These are phyloP conservation scores for Cephus rjabovi DNA, from an alignment of 2,888 invertebrate species.

Conservation along the genomic window DNA sequence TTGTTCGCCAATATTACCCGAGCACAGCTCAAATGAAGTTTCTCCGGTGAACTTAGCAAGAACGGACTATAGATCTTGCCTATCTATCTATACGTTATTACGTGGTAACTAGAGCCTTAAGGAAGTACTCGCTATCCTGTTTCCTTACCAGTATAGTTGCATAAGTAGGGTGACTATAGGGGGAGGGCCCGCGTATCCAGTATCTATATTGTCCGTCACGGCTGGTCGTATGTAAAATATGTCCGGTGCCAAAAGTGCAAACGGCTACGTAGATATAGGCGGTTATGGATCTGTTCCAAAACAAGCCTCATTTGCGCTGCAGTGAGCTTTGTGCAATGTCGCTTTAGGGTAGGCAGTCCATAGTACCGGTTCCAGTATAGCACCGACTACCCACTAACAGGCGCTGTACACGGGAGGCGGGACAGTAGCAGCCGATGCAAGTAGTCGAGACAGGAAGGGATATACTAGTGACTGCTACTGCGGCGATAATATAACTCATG, in stretches of 20 bases:
- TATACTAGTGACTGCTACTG: constrained; percentile 16
- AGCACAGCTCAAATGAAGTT: background rate
- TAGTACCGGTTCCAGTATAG: background rate
- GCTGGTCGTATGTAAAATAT: background rate
- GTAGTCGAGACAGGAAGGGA: constrained; percentile 1
- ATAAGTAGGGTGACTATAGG: background rate
- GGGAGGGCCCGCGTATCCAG: background rate
- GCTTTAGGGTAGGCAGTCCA: constrained; percentile 15
- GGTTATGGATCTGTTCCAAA: constrained; percentile 41
- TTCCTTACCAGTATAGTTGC: background rate
- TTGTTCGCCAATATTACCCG: background rate
- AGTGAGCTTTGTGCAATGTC: constrained; percentile 17
- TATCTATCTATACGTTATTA: background rate
- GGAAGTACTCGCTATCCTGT: background rate
- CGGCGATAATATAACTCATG: constrained; percentile 45
- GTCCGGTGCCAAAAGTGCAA: constrained; percentile 19
- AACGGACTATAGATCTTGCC: background rate
- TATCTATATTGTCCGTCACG: background rate
- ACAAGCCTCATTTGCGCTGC: constrained; percentile 39
- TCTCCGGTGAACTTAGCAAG: background rate
- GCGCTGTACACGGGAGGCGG: background rate
- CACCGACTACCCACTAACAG: constrained; percentile 3
- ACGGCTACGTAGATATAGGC: constrained; percentile 8
- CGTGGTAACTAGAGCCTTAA: background rate
- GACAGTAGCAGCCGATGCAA: constrained; percentile 6